Conservation (phyloP, 2,888 invertebrate genomes). For the Protodeltote pygarga region DNA sequence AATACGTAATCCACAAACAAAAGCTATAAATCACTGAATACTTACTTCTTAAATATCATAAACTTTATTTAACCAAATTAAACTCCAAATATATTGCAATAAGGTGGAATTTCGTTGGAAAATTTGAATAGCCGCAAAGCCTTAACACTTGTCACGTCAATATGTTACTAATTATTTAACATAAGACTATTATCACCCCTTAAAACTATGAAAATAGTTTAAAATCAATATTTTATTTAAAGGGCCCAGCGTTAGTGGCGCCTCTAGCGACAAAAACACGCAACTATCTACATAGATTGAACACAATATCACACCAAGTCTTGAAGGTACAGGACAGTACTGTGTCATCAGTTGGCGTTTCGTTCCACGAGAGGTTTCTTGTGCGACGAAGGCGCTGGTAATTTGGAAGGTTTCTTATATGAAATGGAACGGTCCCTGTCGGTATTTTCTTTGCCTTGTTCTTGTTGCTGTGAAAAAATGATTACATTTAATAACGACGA, state of each 20-base stretch:
- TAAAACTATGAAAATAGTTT: constrained; percentile 3
- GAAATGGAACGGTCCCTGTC: constrained; percentile 57
- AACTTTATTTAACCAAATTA: constrained; percentile 1
- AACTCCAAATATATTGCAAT: constrained; percentile 8
- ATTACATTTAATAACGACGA: background rate
- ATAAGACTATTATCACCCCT: background rate
- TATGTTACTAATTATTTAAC: background rate
- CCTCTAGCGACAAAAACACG: constrained; percentile 10
- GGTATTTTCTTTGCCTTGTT: constrained; percentile 72
- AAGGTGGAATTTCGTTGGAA: constrained; percentile 17
- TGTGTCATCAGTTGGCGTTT: constrained; percentile 55
- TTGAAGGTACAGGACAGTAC: constrained; percentile 16
- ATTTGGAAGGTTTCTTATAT: constrained; percentile 69
- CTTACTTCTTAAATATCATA: constrained; percentile 12
- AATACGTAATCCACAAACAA: constrained; percentile 14
- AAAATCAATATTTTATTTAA: background rate
- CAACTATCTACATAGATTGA: constrained; percentile 8
- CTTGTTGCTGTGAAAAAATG: constrained; percentile 55
- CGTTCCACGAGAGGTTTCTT: constrained; percentile 74
- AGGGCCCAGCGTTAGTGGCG: constrained; percentile 5
- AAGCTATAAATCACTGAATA: constrained; percentile 16
- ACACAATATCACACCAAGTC: constrained; percentile 28
- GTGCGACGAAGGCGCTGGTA: constrained; percentile 68
- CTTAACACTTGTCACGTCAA: background rate
- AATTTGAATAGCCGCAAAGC: background rate